phyloP scores from a whole-genome alignment of 2,888 invertebrate genomes.

The Tipula vernalis region DNA sequence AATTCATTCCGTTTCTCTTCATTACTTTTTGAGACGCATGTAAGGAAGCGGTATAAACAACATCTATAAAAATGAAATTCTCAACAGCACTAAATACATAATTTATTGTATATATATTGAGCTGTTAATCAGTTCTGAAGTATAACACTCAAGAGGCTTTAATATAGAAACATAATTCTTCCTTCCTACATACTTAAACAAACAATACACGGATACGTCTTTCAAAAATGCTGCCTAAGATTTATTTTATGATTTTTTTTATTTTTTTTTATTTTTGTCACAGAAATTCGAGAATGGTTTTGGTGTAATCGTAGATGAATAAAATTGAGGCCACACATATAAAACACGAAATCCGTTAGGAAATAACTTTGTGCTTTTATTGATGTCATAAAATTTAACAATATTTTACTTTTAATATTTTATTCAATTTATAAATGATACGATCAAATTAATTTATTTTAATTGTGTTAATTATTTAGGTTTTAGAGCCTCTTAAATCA shows the following conservation, averaged over 20 bases:
- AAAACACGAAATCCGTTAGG: neutral
- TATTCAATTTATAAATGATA: neutral
- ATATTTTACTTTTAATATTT: neutral
- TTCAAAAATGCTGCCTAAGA: neutral
- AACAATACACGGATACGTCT: no score
- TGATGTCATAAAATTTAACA: neutral
- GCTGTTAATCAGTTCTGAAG: neutral
- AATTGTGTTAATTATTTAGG: neutral
- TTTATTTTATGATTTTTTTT: neutral
- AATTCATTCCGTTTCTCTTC: neutral
- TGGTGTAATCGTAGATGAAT: neutral
- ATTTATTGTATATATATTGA: neutral
- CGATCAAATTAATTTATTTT: neutral
- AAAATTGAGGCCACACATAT: neutral
- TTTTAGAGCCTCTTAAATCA: no score
- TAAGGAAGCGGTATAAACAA: neutral
- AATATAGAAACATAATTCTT: neutral
- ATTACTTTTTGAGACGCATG: neutral
- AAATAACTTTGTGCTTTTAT: neutral
- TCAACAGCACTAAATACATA: neutral
- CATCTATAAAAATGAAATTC: neutral
- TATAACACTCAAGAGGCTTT: neutral
- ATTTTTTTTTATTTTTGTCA: neutral
- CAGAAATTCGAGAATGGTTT: neutral
- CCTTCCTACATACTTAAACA: neutral